Evolutionary conservation across 2,113 vertebrate genomes (phyloP).

Genomic region (Echinops telfairi): DNA sequence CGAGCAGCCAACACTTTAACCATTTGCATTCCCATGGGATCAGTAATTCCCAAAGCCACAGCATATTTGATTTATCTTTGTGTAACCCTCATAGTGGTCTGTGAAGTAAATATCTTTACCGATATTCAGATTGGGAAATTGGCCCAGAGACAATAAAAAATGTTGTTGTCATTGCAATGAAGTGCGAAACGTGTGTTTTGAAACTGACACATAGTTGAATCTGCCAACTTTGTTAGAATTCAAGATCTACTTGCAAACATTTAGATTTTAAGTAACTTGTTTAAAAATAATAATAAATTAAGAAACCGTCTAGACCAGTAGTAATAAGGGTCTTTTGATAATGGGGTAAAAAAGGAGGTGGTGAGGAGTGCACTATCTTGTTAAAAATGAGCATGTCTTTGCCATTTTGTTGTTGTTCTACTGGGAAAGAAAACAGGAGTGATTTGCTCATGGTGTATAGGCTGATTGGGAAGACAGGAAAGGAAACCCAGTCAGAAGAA

Average conservation of each 20-base stretch:
- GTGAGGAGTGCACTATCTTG: neutral
- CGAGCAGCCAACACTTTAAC: neutral
- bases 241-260: neutral
- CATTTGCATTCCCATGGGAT: neutral
- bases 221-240: neutral
- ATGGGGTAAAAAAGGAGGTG: neutral
- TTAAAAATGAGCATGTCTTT: neutral
- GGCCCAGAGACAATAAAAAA: neutral
- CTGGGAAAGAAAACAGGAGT: neutral
- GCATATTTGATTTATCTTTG: neutral
- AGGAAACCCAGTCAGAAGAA: neutral
- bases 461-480: neutral
- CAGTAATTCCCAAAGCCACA: neutral
- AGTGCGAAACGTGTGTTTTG: neutral
- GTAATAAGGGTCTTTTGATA: neutral
- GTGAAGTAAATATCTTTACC: neutral
- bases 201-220: neutral
- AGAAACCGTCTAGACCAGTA: neutral
- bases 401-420: neutral
- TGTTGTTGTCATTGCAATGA: neutral
- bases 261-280: constrained; percentile 37
- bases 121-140: neutral
- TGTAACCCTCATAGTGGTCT: neutral
- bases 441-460: neutral
- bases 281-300: neutral